phyloP scores from a whole-genome alignment of 2,888 invertebrate species.

The Chrysolina oricalcia region DNA sequence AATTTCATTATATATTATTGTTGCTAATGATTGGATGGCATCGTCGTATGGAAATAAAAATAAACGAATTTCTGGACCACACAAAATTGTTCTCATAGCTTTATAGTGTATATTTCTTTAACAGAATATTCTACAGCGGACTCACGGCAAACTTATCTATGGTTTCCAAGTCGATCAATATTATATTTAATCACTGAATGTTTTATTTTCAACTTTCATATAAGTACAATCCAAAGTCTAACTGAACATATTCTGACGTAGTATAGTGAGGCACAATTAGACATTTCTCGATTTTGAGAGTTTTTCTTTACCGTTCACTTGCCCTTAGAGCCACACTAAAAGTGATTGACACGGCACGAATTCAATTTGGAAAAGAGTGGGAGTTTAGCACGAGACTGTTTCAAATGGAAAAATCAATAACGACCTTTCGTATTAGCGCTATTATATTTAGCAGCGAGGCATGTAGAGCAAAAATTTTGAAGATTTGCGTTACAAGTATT shows the following conservation, averaged over 20 bases:
- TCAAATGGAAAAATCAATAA: conserved; percentile 20
- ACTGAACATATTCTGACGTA: neutral
- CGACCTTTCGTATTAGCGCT: conserved; percentile 1
- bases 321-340: neutral
- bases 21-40: too few species aligned
- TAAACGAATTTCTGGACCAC: too few species aligned
- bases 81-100: too few species aligned
- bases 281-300: neutral
- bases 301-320: neutral
- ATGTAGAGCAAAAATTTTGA: conserved; percentile 7
- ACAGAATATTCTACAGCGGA: too few species aligned
- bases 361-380: conserved; percentile 18
- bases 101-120: too few species aligned
- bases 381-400: conserved; percentile 7
- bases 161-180: too few species aligned
- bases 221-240: neutral
- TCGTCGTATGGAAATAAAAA: too few species aligned
- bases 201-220: too few species aligned
- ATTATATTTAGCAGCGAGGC: conserved; percentile 12
- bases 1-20: too few species aligned
- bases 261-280: neutral
- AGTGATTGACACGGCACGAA: conserved; percentile 8
- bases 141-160: too few species aligned
- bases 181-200: too few species aligned
- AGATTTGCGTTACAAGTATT: conserved; percentile 28